Evolutionary conservation across 35 echinoderm and acorn worm genomes (phyloP), one percentile per base, ranked within the genome.

Genomic region (Anneissia japonica): DNA sequence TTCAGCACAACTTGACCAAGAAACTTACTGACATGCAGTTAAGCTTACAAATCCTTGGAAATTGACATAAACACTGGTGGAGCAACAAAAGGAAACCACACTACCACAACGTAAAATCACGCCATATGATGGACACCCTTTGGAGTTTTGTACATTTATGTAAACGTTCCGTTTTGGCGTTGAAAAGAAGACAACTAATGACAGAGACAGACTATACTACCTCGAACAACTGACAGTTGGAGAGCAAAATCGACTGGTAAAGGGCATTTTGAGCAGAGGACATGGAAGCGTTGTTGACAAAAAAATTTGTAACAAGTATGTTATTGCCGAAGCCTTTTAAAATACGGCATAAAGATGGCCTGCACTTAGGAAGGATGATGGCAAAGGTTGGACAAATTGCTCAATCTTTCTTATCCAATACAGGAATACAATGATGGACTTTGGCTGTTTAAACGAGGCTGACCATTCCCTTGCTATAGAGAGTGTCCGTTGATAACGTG

Each of bases 111-210:
- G 77, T 23, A 37, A 16, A 14, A 79, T 79, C 32, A 79, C 32
- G 34, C 77, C 77, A 36, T 79, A 79, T 32, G 34, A 36, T 79
- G 77, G 77, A 79, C 17, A 79, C 35, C 77, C 77, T 35, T 37
- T 79, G 29, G 31, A 79, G 21, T 79, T 79, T 21, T 35, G 31
- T 37, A 79, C 31, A 23, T 79, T 79, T 36, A 79, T 79, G 34
- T 17, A 79, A 35, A 32, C 29, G 17, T 79, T 79, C 21, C 28
- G 37, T 33, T 21, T 35, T 79, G 77, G 29, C 14, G 37, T 79
- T 7, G 77, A 79, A 36, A 5, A 79, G 34, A 79, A 79, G 77
- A 32, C 29, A 7, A 79, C 32, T 7, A 37, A 79, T 35, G 77
- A 79, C 35, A 32, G 37, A 35, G 77, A 79, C 19, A 16, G 21